A percentile compares a stretch with the other conserved stretches of the same genome.
Evolutionary conservation across 2,888 invertebrate species (phyloP).

Genomic region (Erebia epiphron): DNA sequence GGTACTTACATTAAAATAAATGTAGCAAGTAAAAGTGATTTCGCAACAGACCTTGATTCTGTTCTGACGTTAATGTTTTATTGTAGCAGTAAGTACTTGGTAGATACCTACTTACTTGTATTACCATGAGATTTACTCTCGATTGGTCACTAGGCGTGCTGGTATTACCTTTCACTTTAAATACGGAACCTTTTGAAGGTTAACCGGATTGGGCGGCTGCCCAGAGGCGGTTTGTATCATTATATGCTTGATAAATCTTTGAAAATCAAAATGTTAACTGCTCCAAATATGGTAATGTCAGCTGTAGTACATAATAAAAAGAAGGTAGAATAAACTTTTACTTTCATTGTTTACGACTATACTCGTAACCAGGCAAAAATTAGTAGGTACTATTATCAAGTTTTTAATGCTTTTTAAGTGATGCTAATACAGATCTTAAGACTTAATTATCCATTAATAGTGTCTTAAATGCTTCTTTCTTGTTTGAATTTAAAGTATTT

Average conservation of each 20-base stretch:
- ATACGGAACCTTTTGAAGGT: conserved; percentile 56
- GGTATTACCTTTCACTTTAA: conserved; percentile 65
- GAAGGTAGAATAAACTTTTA: neutral
- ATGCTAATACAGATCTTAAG: too few relatives aligned
- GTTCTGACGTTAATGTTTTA: conserved; percentile 39
- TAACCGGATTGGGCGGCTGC: conserved; percentile 52
- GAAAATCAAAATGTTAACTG: conserved; percentile 19
- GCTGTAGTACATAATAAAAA: neutral
- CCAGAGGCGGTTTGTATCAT: conserved; percentile 11
- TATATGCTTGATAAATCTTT: neutral
- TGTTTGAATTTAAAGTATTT: neutral
- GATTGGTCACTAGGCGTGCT: conserved; percentile 42
- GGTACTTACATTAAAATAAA: conserved; percentile 5
- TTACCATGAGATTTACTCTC: conserved; percentile 16
- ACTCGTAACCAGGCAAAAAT: neutral
- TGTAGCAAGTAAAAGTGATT: conserved; percentile 45
- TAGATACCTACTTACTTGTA: conserved; percentile 19
- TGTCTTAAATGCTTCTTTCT: too few relatives aligned
- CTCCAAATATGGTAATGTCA: conserved; percentile 6
- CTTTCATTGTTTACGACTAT: conserved; percentile 7
- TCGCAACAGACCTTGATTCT: conserved; percentile 44
- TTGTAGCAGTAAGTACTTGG: conserved; percentile 22
- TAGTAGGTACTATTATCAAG: too few relatives aligned
- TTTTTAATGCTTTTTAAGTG: too few relatives aligned
- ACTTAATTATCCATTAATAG: too few relatives aligned